Percentiles rank a stretch among this genome's conserved stretches.
These are phyloP conservation scores for Macroramphosus scolopax DNA, from an alignment of 2,797 vertebrate species.

Conservation along the genomic window DNA sequence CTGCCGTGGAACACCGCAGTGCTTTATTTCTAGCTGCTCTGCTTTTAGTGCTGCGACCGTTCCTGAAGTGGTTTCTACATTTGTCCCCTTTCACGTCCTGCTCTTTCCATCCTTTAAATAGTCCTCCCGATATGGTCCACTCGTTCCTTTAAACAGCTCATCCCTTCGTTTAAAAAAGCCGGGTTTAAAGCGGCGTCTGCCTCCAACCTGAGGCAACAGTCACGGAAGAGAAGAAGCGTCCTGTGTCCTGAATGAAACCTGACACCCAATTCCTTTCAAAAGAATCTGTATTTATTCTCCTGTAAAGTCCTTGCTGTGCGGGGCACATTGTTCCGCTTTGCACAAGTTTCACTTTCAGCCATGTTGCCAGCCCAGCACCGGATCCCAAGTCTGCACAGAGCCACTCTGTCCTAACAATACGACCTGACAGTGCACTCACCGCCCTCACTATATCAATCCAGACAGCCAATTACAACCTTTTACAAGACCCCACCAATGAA, in stretches of 20 bases:
- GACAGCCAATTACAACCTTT: constrained; percentile 64
- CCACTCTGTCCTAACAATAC: constrained; percentile 30
- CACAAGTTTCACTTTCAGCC: constrained; percentile 20
- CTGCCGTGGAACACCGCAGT: constrained; percentile 8
- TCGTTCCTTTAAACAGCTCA: constrained; percentile 10
- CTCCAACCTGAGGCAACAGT: constrained; percentile 4
- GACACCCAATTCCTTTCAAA: too few species aligned
- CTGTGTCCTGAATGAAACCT: constrained; percentile 1
- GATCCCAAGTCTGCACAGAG: constrained; percentile 14
- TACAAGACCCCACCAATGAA: constrained; percentile 43
- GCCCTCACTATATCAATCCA: constrained; percentile 46
- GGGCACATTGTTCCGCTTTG: not conserved
- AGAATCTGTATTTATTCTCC: too few species aligned
- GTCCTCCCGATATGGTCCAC: constrained; percentile 6
- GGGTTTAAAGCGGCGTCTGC: not conserved
- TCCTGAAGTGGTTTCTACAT: constrained; percentile 31
- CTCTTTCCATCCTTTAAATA: constrained; percentile 34
- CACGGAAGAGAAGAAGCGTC: constrained; percentile 1
- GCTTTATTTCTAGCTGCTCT: constrained; percentile 23
- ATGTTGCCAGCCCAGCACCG: constrained; percentile 15
- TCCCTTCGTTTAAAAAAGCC: constrained; percentile 10
- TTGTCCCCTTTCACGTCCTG: constrained; percentile 17
- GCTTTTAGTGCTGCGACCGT: constrained; percentile 28
- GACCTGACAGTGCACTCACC: constrained; percentile 35
- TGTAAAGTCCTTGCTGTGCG: not conserved